Conservation (phyloP, 2,113 vertebrate genomes). For the Myrmecobius fasciatus region DNA sequence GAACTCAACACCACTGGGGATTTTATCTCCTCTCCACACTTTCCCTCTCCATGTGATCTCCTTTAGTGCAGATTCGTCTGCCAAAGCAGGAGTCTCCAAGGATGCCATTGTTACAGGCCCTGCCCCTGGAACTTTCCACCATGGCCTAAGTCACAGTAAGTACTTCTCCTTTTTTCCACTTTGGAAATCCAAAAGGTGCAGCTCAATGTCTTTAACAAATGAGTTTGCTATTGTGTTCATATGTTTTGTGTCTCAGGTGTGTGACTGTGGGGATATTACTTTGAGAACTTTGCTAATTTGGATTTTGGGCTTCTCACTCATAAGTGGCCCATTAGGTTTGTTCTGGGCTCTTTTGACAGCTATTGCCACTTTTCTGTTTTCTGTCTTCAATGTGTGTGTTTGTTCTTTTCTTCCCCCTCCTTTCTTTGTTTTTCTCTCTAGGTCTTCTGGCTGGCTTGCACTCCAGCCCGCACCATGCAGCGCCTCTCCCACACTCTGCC, state of each 20-base stretch:
- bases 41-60: constrained; percentile 86
- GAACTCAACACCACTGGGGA: constrained; percentile 83
- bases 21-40: constrained; percentile 85
- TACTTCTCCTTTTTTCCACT: constrained; percentile 32
- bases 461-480: constrained; percentile 85
- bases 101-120: constrained; percentile 88
- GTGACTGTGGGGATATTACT: constrained; percentile 37
- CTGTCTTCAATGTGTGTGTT: constrained; percentile 78
- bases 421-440: constrained; percentile 74
- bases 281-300: not conserved
- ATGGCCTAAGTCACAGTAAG: constrained; percentile 89
- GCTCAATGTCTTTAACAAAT: constrained; percentile 25
- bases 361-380: constrained; percentile 62
- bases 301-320: not conserved
- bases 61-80: constrained; percentile 84
- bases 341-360: constrained; percentile 52
- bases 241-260: constrained; percentile 56
- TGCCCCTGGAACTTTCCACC: constrained; percentile 89
- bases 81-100: constrained; percentile 85
- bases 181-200: not conserved
- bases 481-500: constrained; percentile 86
- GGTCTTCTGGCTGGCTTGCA: constrained; percentile 90
- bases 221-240: constrained; percentile 36
- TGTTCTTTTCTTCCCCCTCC: constrained; percentile 77
- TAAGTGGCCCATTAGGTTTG: not conserved